Base-by-base conservation (phyloP, 2,888 invertebrate species). In the Agonopterix heracliana region DNA sequence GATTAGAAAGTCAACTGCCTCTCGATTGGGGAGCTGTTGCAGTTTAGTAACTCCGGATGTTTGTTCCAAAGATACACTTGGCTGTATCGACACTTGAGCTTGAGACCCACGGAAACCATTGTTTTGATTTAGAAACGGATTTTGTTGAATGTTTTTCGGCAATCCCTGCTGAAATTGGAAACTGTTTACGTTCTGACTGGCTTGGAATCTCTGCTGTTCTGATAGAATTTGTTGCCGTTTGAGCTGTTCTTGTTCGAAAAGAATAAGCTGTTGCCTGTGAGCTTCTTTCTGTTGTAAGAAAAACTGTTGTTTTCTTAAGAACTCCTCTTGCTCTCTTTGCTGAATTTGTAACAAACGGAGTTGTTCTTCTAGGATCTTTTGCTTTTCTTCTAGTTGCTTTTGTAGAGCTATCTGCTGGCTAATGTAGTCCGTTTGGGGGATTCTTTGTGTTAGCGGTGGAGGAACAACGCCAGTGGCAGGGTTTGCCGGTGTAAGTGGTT, bases 351-450 rank as follows among this genome's bases (percentile, higher is more conserved):
- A 74, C 50, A 91, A 81, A 9, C 89, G 89, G 45, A 94, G 89
- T 70, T 95, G 94, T 56, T 93, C 92, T 68, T 94, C 94, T 11
- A 94, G 72, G 36, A 91, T 78, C 52, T 90, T 89, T 66, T 94
- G 94, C 51, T 94, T 93, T 65, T 92, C 91, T 68, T 92, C 92
- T 17, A 93, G 67, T 59, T 89, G 88, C 56, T 78, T 85, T 54
- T 89, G 85, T 43, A 88, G 66, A 12, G 62, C 53, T 40, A 86
- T 58, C 55, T 89, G 89, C 53, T 86, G 83, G 51, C 60, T 76
- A 11, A 86, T 71, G 55, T 74, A 81, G 36, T 78, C 76, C 34
- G 66, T 56, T 53, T 78, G 73, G 2, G 68, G 64, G 38, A 60
- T 51, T 55, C 69, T 41, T 13, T 44, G 46, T 14, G 41, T 5